A percentile compares a stretch with the other conserved stretches of the same genome.
Evolutionary conservation across 2,888 invertebrate genomes (phyloP).

Genomic region (Chalcis sispes): DNA sequence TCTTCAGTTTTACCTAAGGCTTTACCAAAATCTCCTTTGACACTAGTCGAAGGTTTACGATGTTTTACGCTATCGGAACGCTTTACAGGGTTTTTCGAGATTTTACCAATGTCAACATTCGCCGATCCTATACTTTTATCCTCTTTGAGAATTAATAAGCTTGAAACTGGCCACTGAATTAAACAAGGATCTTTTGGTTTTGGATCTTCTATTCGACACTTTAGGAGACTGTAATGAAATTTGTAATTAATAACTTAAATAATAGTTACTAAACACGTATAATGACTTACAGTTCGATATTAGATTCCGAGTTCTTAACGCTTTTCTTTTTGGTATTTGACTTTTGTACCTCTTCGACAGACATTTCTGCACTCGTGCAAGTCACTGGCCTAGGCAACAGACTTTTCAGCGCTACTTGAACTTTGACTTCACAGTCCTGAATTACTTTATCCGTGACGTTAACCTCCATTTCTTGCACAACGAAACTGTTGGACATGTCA

Average conservation of each 20-base stretch:
- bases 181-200: slow-evolving; percentile 80
- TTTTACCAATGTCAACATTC: slow-evolving; percentile 82
- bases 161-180: slow-evolving; percentile 81
- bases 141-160: slow-evolving; percentile 87
- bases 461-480: slow-evolving; percentile 78
- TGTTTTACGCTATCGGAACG: slow-evolving; percentile 85
- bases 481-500: slow-evolving; percentile 79
- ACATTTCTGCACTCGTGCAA: slow-evolving; percentile 81
- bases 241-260: neutral
- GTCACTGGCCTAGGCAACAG: slow-evolving; percentile 82
- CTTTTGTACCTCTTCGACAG: slow-evolving; percentile 79
- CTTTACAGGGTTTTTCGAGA: slow-evolving; percentile 81
- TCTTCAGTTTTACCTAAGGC: slow-evolving; percentile 78
- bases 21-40: slow-evolving; percentile 82
- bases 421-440: slow-evolving; percentile 79
- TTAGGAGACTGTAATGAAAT: slow-evolving; percentile 76
- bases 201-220: slow-evolving; percentile 71
- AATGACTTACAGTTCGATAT: slow-evolving; percentile 71
- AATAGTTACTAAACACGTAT: neutral
- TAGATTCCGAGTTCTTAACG: slow-evolving; percentile 76
- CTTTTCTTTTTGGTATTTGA: slow-evolving; percentile 76
- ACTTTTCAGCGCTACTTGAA: slow-evolving; percentile 79
- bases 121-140: slow-evolving; percentile 87
- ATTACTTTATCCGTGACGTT: slow-evolving; percentile 79
- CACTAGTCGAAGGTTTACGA: slow-evolving; percentile 82